These are phyloP conservation scores for Helicoverpa zea DNA, from an alignment of 1,140 invertebrate genomes.

Conservation along the genomic window DNA sequence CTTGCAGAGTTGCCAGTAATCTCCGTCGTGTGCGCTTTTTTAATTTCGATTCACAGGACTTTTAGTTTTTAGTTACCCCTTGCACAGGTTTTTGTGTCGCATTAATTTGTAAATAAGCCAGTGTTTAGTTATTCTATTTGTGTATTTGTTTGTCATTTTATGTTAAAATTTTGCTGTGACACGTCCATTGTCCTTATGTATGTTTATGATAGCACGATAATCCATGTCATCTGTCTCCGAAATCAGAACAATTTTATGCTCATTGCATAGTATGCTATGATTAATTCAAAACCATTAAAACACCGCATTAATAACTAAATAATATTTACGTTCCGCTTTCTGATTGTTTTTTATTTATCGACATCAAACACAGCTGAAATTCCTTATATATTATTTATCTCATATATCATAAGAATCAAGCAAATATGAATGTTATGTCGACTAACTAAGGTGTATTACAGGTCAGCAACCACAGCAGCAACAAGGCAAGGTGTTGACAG, in stretches of 20 bases:
- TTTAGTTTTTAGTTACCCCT: slow-evolving; percentile 41
- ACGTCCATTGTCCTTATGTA: slow-evolving; percentile 15
- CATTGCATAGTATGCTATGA: slow-evolving; percentile 19
- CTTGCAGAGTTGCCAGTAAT: slow-evolving; percentile 55
- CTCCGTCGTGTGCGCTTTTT: slow-evolving; percentile 48
- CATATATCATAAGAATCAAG: not conserved
- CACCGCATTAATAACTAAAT: not conserved
- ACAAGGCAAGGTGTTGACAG: slow-evolving; percentile 93
- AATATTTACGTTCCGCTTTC: not conserved
- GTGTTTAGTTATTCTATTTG: slow-evolving; percentile 28
- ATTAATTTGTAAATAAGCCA: slow-evolving; percentile 48
- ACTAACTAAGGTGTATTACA: slow-evolving; percentile 59
- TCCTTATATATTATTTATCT: not conserved
- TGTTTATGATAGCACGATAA: slow-evolving; percentile 13
- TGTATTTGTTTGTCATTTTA: slow-evolving; percentile 2
- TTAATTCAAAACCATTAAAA: slow-evolving; percentile 6
- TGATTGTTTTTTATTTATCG: not conserved
- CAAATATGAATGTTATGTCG: slow-evolving; percentile 22
- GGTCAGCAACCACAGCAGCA: slow-evolving; percentile 86
- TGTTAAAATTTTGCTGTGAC: slow-evolving; percentile 30
- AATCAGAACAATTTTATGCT: not conserved
- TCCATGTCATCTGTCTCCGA: not conserved
- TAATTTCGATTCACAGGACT: slow-evolving; percentile 48
- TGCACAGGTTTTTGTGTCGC: slow-evolving; percentile 46
- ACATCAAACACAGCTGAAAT: slow-evolving; percentile 9